phyloP scores from a whole-genome alignment of 2,113 vertebrate genomes.

The Chionomys nivalis region DNA sequence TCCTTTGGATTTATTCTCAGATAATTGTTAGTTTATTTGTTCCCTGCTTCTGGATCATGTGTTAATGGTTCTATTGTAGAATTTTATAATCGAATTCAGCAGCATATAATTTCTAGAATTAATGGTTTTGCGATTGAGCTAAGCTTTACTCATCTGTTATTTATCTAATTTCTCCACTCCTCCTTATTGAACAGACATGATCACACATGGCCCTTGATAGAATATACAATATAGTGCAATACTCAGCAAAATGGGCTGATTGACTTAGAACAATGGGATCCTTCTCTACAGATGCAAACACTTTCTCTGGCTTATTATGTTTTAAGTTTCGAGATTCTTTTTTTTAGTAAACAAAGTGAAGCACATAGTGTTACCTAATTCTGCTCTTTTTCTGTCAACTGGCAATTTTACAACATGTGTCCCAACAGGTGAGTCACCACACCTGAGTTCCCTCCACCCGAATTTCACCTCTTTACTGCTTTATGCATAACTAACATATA shows the following conservation, averaged over 20 bases:
- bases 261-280: background rate
- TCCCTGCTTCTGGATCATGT: background rate
- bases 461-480: background rate
- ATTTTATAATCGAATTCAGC: background rate
- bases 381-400: background rate
- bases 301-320: background rate
- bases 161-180: background rate
- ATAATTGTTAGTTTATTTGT: constrained; percentile 29
- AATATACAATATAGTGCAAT: background rate
- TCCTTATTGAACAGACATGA: background rate
- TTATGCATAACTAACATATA: background rate
- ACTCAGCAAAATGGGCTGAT: constrained; percentile 16
- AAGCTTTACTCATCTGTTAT: constrained; percentile 3
- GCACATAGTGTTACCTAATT: background rate
- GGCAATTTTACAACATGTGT: background rate
- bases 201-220: background rate
- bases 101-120: background rate
- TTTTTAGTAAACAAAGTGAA: background rate
- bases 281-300: background rate
- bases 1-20: background rate
- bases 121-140: constrained; percentile 3
- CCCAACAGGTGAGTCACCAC: background rate
- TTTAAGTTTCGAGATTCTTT: constrained; percentile 4
- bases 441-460: background rate
- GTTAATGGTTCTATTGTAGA: background rate